phyloP scores from a whole-genome alignment of 1,140 invertebrate species.

The Artemia franciscana region DNA sequence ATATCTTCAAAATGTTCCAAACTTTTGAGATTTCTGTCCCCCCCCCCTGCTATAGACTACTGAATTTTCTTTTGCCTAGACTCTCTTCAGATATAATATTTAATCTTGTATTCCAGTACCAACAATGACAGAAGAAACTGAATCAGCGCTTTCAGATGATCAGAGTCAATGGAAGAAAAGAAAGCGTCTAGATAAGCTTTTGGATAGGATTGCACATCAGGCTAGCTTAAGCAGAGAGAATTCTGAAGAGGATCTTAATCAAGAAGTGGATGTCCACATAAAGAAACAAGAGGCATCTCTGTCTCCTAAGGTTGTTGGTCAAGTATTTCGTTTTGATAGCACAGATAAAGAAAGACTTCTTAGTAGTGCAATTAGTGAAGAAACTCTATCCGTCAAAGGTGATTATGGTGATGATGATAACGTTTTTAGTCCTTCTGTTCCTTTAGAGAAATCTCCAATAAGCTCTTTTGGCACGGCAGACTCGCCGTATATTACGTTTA shows the following conservation, averaged over 20 bases:
- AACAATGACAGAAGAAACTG: not conserved
- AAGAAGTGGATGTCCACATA: constrained; percentile 6
- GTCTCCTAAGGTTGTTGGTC: constrained; percentile 11
- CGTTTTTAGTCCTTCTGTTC: constrained; percentile 27
- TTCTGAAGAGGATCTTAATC: constrained; percentile 5
- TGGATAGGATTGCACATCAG: constrained; percentile 9
- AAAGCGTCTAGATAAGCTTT: constrained; percentile 8
- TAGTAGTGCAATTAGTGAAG: constrained; percentile 22
- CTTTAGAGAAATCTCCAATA: constrained; percentile 26
- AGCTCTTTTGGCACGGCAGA: constrained; percentile 24
- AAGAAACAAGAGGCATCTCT: constrained; percentile 8
- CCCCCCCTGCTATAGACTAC: no score
- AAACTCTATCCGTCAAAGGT: constrained; percentile 16
- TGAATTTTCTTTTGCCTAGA: no score
- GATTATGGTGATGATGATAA: constrained; percentile 21
- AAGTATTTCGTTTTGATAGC: constrained; percentile 29
- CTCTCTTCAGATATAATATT: no score
- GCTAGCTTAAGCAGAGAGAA: constrained; percentile 3
- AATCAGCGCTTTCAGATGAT: not conserved
- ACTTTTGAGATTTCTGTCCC: no score
- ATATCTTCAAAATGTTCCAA: no score
- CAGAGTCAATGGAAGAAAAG: constrained; percentile 6
- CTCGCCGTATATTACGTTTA: constrained; percentile 30
- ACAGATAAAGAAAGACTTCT: constrained; percentile 22
- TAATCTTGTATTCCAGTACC: not conserved